Percentiles rank a stretch among this genome's conserved stretches.
Conservation (phyloP, 2,888 invertebrate species). For the Crossocerus cetratus region DNA sequence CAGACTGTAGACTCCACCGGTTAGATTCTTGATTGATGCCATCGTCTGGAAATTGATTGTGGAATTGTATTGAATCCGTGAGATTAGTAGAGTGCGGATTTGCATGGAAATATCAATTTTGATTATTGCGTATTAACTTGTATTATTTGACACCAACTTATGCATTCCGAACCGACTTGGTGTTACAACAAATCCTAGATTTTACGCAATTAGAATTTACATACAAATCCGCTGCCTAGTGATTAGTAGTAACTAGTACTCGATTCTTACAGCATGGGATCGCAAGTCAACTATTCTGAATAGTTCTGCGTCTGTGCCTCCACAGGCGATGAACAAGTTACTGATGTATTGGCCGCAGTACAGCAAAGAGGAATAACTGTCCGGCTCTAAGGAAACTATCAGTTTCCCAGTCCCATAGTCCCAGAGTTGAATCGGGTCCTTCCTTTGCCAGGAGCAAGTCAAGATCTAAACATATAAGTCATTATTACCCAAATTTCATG, state of each 20-base stretch:
- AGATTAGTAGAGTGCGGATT: no score
- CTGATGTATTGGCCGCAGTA: conserved; percentile 82
- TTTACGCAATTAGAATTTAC: neutral
- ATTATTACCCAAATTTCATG: neutral
- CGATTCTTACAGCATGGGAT: conserved; percentile 79
- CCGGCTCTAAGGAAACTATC: conserved; percentile 80
- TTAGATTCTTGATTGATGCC: conserved; percentile 79
- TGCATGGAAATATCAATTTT: no score
- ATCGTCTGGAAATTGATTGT: conserved; percentile 77
- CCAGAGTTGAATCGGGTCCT: conserved; percentile 82
- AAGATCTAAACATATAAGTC: conserved; percentile 78
- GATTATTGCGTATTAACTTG: no score
- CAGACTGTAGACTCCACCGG: conserved; percentile 79
- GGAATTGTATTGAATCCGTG: neutral
- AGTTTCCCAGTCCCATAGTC: conserved; percentile 83
- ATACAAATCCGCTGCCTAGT: neutral
- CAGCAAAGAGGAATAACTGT: conserved; percentile 79
- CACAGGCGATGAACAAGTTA: conserved; percentile 80
- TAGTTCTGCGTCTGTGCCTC: conserved; percentile 81
- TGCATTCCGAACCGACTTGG: no score
- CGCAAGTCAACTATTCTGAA: conserved; percentile 81
- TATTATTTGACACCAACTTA: neutral
- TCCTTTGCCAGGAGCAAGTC: conserved; percentile 83
- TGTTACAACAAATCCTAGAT: no score
- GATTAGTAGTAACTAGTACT: neutral